Conservation (phyloP, 2,797 vertebrate genomes). For the Martes flavigula region DNA sequence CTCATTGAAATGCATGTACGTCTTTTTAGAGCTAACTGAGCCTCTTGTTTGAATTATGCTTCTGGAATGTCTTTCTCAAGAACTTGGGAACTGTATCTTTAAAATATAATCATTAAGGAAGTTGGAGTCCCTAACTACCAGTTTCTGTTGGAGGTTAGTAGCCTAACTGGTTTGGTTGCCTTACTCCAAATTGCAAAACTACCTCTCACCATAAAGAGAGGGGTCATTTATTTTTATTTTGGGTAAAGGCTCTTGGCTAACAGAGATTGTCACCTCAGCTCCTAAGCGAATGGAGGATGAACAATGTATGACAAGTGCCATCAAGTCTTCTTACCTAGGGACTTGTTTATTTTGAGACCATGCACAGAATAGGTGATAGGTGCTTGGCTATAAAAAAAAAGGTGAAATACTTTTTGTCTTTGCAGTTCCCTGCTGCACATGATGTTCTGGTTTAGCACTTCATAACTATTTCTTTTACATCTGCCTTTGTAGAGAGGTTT, state of each 20-base stretch:
- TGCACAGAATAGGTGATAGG: background rate
- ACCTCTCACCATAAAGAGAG: background rate
- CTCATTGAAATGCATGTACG: background rate
- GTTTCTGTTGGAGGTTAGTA: background rate
- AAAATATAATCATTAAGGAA: background rate
- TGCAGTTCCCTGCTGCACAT: background rate
- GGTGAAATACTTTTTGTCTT: background rate
- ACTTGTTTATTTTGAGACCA: background rate
- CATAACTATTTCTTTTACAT: background rate
- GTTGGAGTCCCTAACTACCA: background rate
- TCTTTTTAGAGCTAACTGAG: background rate
- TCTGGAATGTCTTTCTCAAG: background rate
- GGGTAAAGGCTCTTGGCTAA: background rate
- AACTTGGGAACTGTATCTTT: background rate
- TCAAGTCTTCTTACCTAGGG: background rate
- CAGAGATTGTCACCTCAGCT: background rate
- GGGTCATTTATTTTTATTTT: background rate
- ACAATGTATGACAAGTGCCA: background rate
- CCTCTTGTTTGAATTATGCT: background rate
- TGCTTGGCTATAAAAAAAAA: background rate
- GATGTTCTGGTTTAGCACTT: background rate
- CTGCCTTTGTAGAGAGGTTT: background rate
- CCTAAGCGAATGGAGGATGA: background rate
- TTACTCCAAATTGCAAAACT: background rate
- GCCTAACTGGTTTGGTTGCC: background rate